Conservation (phyloP, 2,113 vertebrate genomes). For the Cephalopterus ornatus region DNA sequence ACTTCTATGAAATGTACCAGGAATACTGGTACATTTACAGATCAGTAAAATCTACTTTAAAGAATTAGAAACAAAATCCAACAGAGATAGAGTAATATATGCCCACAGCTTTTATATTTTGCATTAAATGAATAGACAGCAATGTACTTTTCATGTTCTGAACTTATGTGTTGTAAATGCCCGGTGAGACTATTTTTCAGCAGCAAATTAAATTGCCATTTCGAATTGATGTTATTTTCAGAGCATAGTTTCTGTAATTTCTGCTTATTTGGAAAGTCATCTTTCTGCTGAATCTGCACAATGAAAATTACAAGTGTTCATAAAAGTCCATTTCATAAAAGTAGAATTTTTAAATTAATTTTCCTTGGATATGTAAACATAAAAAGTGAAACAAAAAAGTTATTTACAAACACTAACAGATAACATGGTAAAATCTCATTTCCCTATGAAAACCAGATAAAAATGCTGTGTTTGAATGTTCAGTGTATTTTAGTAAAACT, state of each 20-base stretch:
- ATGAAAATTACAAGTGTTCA: neutral
- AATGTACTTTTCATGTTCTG: neutral
- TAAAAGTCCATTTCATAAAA: neutral
- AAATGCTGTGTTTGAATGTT: neutral
- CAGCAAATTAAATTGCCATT: neutral
- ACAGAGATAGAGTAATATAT: neutral
- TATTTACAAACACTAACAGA: neutral
- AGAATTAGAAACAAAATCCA: neutral
- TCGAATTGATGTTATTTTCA: neutral
- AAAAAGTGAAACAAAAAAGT: neutral
- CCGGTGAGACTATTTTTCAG: neutral
- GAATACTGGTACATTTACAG: neutral
- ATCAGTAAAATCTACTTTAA: neutral
- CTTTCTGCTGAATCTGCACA: neutral
- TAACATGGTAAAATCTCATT: neutral
- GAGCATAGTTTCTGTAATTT: neutral
- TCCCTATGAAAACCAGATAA: neutral
- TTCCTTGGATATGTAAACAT: neutral
- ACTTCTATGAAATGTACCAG: neutral
- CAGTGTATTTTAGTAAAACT: neutral
- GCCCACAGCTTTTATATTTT: neutral
- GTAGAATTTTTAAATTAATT: neutral
- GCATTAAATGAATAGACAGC: neutral
- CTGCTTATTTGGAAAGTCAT: neutral
- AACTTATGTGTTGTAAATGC: accelerated